Evolutionary conservation across 2,113 vertebrate genomes (phyloP), one percentile per base, ranked within the genome.

Genomic region (Rhizomys pruinosus): DNA sequence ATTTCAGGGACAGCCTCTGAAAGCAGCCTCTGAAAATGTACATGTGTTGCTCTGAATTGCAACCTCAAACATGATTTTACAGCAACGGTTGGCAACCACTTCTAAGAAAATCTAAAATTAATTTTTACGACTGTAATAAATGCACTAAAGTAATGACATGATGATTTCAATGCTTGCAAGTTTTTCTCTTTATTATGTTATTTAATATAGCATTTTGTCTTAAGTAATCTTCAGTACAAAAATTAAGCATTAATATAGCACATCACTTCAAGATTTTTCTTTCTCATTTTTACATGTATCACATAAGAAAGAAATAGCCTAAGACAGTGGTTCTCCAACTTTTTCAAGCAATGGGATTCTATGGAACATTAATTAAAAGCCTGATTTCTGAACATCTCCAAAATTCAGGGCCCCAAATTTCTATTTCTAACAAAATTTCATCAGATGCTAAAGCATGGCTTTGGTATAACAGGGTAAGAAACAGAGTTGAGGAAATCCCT

Each of bases 1-100:
- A 96, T 90, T 93, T 89, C 73, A 90, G 89, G 72, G 92, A 92
- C 39, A 92, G 82, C 37, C n/a, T n/a, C n/a, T 42, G 57, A 81
- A 80, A 23, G 64, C 34, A 63, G 63, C n/a, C 66, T 47, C 29
- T 19, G 37, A 55, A 77, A 55, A 85, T 39, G 8, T 0, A 29
- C 22, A 27, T 61, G 32, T 9, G 29, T 25, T 61, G 8, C 7
- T 85, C 90, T 57, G 69, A 66, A 84, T 19, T 72, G 25, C 23
- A 71, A 77, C 73, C 37, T 90, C 47, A 73, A 5, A 34, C 81
- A 66, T 55, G 71, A 92, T 52, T 90, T 90, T 74, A 77, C 1
- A 7, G 16, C 19, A 84, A 34, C 32, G 80, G 93, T 64, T 77
- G 64, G 73, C 10, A 81, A 71, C 16, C 79, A 72, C 5, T 25